These are phyloP conservation scores for Telmatochromis bifrenatus DNA, from an alignment of 2,113 vertebrate genomes.

Conservation along the genomic window DNA sequence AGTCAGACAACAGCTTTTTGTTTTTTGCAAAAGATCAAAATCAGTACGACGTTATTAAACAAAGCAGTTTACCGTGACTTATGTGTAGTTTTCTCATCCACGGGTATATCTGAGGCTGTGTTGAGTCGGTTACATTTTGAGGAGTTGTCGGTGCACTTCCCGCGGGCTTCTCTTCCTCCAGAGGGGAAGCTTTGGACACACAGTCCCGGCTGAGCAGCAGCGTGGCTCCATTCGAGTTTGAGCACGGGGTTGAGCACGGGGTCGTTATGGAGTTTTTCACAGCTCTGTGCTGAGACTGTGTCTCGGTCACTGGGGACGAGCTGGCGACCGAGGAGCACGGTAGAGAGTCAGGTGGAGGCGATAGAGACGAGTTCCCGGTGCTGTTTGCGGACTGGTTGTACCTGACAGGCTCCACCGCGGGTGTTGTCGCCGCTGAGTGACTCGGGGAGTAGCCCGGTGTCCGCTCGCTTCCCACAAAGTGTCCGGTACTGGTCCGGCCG, in stretches of 20 bases:
- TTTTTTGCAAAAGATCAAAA: not conserved
- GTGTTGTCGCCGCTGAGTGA: constrained; percentile 70
- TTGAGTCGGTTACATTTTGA: constrained; percentile 81
- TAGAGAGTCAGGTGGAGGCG: constrained; percentile 87
- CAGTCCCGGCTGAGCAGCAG: constrained; percentile 86
- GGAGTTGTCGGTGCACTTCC: constrained; percentile 86
- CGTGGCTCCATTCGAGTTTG: constrained; percentile 75
- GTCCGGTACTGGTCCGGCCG: constrained; percentile 82
- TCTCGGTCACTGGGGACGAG: constrained; percentile 79
- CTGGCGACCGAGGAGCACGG: constrained; percentile 86
- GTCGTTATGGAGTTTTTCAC: constrained; percentile 88
- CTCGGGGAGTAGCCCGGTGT: constrained; percentile 86
- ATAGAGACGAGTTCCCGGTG: constrained; percentile 79
- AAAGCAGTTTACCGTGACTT: constrained; percentile 88
- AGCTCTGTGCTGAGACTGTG: constrained; percentile 79
- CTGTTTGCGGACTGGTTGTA: constrained; percentile 83
- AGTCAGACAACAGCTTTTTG: not conserved
- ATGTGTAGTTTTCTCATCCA: constrained; percentile 99
- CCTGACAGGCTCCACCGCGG: constrained; percentile 88
- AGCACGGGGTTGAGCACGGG: constrained; percentile 83
- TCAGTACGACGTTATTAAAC: not conserved
- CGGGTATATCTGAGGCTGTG: constrained; percentile 96
- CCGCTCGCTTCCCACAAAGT: constrained; percentile 90
- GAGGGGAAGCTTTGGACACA: constrained; percentile 83
- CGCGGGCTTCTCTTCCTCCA: constrained; percentile 87